Percentiles rank a stretch among this genome's conserved stretches.
Evolutionary conservation across 64 coral and sea anemone species (phyloP).

Genomic region (Acropora yongei): DNA sequence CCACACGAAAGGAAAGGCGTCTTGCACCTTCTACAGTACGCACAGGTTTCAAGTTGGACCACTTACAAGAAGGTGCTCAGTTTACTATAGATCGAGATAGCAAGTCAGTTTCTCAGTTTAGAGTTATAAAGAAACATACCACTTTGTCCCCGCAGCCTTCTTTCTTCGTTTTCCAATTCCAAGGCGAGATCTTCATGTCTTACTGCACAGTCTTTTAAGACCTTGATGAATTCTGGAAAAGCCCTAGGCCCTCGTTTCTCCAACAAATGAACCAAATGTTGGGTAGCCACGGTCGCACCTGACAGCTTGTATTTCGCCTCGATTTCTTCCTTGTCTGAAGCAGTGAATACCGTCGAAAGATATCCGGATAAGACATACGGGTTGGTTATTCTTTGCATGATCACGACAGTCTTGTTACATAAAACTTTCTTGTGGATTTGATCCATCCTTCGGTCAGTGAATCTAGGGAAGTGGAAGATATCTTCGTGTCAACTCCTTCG

Average conservation of each 20-base stretch:
- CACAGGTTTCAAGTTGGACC: no score
- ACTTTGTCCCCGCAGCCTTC: not conserved
- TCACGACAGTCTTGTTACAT: not conserved
- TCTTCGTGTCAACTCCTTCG: not conserved
- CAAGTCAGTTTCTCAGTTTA: no score
- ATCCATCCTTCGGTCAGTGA: not conserved
- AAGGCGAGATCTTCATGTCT: not conserved
- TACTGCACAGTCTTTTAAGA: not conserved
- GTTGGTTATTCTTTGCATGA: not conserved
- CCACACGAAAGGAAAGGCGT: no score
- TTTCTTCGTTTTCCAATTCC: conserved; percentile 13
- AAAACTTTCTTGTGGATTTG: conserved; percentile 14
- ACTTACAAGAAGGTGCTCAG: no score
- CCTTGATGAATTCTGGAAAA: not conserved
- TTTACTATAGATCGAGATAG: no score
- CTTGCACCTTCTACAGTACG: no score
- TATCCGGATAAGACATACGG: not conserved
- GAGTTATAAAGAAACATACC: not conserved
- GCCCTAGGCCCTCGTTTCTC: conserved; percentile 44
- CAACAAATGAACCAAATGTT: conserved; percentile 6
- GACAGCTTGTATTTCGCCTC: not conserved
- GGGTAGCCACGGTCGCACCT: not conserved
- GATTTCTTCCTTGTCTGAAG: conserved; percentile 9
- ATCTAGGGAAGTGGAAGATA: not conserved
- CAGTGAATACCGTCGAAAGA: not conserved